Conservation (phyloP, 2,888 invertebrate genomes). For the Leptinotarsa peninsularis region DNA sequence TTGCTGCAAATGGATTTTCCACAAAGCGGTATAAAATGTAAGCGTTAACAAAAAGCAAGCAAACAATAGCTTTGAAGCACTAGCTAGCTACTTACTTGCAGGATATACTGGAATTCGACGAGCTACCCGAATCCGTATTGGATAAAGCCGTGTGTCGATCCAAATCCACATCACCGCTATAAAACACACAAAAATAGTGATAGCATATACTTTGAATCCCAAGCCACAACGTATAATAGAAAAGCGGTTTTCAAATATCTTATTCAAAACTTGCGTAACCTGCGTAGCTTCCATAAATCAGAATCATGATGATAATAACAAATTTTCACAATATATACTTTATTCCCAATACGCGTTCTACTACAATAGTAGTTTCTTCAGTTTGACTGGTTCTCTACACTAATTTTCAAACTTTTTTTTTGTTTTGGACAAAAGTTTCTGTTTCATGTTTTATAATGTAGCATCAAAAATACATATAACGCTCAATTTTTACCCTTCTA, state of each 20-base stretch:
- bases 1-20: background rate
- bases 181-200: slow-evolving; percentile 53
- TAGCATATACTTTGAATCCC: slow-evolving; percentile 22
- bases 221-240: slow-evolving; percentile 14
- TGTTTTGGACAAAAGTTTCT: too few species aligned
- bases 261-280: background rate
- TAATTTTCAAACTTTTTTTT: too few species aligned
- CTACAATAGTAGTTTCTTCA: background rate
- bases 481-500: too few species aligned
- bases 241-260: background rate
- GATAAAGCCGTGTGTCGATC: slow-evolving; percentile 68
- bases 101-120: slow-evolving; percentile 78
- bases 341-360: background rate
- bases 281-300: slow-evolving; percentile 12
- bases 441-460: too few species aligned
- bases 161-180: slow-evolving; percentile 73
- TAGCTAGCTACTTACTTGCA: slow-evolving; percentile 64
- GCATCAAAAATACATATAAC: too few species aligned
- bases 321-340: background rate
- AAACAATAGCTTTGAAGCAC: slow-evolving; percentile 24
- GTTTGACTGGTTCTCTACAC: too few species aligned
- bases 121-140: slow-evolving; percentile 74
- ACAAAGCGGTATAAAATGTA: background rate
- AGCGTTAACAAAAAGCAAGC: slow-evolving; percentile 24
- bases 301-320: background rate